Evolutionary conservation across 2,797 vertebrate genomes (phyloP), one percentile per base, ranked within the genome.

Genomic region (Aplochiton taeniatus): DNA sequence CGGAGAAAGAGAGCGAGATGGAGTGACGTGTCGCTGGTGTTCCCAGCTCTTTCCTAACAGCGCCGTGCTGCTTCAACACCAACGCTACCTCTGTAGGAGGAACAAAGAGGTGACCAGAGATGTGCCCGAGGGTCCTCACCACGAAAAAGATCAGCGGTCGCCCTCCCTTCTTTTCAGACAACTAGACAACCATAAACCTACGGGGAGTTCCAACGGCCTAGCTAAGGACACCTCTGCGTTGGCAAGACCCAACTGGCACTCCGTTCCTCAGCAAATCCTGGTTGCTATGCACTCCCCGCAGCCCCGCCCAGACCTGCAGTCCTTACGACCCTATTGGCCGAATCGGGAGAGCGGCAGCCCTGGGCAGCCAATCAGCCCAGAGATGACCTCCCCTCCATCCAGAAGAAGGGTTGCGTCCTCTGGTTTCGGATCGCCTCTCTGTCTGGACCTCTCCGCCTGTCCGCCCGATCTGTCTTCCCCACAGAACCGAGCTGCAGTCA

Each of bases 61-160:
- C 51, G 82, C 83, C 0, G 85, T 90, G 12, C 84, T 92, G 59
- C 79, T 89, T 66, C 91, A 92, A 69, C 93, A 93, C 0, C 87
- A 93, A 72, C 84, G 81, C 54, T 92, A 92, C 78, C 84, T 89
- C 62, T 94, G 92, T 47, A 88, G 83, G 75, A 76, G 83, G 74
- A 90, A 80, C 77, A 69, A 75, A 10, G 85, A 89, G 42, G 65
- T 63, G 0, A n/a, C 60, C 60, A 12, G 66, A 44, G 89, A 89
- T 46, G 19, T 71, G 19, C 61, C 73, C 1, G 82, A 89, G 17
- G 63, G 68, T 48, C 74, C 83, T 46, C 75, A 19, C n/a, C 2
- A 44, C 65, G 87, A 83, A 65, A 82, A 83, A 11, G 80, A 70
- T 50, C 45, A 60, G 31, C 83, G 79, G 0, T 66, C 88, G 0